Conservation (phyloP, 2,888 invertebrate species). For the Cynaeus angustus region DNA sequence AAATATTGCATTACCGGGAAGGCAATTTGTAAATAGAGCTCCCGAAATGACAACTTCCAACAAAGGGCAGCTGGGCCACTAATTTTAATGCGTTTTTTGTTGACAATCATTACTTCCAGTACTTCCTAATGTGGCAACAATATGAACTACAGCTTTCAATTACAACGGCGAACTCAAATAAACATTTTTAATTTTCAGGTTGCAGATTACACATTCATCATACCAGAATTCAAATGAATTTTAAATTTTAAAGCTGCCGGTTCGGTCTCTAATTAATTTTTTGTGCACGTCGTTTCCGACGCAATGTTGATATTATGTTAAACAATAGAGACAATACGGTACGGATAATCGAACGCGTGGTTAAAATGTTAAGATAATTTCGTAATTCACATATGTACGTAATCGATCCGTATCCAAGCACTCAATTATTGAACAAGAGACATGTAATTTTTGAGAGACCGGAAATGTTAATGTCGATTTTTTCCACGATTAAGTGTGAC, state of each 20-base stretch:
- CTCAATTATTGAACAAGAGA: too few relatives aligned
- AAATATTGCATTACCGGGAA: constrained; percentile 18
- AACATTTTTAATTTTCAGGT: background rate
- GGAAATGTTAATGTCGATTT: too few relatives aligned
- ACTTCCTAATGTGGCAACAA: too few relatives aligned
- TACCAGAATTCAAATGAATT: background rate
- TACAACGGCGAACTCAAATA: background rate
- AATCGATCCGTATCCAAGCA: too few relatives aligned
- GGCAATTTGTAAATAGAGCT: constrained; percentile 9
- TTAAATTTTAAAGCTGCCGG: background rate
- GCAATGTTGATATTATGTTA: background rate
- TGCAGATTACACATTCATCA: background rate
- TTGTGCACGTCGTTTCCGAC: background rate
- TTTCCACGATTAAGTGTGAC: too few relatives aligned
- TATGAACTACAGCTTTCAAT: background rate
- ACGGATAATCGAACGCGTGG: too few relatives aligned
- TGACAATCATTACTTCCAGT: too few relatives aligned
- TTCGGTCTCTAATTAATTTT: background rate
- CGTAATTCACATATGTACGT: too few relatives aligned
- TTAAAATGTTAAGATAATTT: too few relatives aligned
- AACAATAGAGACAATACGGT: background rate
- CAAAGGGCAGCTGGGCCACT: background rate
- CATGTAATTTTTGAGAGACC: too few relatives aligned
- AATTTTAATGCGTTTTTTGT: background rate
- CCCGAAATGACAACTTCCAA: background rate